These are phyloP conservation scores for Darevskia nairensis DNA, from an alignment of 2,797 vertebrate species.

Conservation along the genomic window DNA sequence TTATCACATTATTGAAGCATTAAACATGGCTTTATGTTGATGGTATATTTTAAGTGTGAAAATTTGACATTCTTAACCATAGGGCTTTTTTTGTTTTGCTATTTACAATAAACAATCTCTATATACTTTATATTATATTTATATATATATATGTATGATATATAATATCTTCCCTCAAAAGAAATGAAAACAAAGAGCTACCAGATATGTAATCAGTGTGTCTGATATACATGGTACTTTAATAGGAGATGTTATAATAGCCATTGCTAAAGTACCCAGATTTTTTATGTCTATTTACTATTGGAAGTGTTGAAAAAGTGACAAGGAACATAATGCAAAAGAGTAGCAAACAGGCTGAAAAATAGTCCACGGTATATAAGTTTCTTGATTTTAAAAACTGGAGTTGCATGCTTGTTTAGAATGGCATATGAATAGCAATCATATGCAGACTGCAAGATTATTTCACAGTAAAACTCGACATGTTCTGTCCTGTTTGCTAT, in stretches of 20 bases:
- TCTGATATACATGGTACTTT: slow-evolving; percentile 76
- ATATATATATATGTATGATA: slow-evolving; percentile 75
- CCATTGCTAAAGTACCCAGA: slow-evolving; percentile 71
- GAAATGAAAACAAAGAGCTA: slow-evolving; percentile 74
- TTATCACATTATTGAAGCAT: slow-evolving; percentile 86
- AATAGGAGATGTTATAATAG: slow-evolving; percentile 67
- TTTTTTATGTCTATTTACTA: slow-evolving; percentile 77
- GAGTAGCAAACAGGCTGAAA: slow-evolving; percentile 82
- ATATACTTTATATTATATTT: slow-evolving; percentile 82
- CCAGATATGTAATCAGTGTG: slow-evolving; percentile 86
- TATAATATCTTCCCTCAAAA: slow-evolving; percentile 76
- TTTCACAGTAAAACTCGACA: slow-evolving; percentile 73
- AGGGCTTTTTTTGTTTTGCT: slow-evolving; percentile 67
- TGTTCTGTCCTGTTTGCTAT: slow-evolving; percentile 62
- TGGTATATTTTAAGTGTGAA: slow-evolving; percentile 78
- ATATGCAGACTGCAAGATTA: slow-evolving; percentile 73
- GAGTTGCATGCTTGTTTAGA: slow-evolving; percentile 76
- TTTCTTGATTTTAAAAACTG: slow-evolving; percentile 78
- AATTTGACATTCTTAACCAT: slow-evolving; percentile 82
- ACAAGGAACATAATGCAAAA: slow-evolving; percentile 78
- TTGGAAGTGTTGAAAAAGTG: slow-evolving; percentile 77
- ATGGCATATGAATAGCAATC: slow-evolving; percentile 65
- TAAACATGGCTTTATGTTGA: slow-evolving; percentile 85
- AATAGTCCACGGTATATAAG: slow-evolving; percentile 76
- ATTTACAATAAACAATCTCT: slow-evolving; percentile 89